Evolutionary conservation across 2,797 vertebrate species (phyloP).

Genomic region (Orientallactaga sibirica): DNA sequence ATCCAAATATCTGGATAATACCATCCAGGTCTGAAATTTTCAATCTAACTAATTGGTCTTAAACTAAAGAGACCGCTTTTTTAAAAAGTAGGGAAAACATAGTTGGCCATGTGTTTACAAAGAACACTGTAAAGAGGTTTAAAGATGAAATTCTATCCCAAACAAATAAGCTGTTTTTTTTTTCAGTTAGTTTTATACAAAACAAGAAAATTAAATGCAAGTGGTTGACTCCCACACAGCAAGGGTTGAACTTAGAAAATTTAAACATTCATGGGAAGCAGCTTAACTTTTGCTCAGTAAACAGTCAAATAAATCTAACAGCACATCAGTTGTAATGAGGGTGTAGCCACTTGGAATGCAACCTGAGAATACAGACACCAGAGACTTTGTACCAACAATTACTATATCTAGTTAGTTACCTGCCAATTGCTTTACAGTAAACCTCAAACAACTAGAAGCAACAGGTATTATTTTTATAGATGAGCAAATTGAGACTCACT

Average conservation of each 20-base stretch:
- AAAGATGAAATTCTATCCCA: slow-evolving; percentile 45
- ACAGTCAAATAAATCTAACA: neutral
- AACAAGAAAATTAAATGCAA: slow-evolving; percentile 56
- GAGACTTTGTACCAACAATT: neutral
- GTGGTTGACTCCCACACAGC: neutral
- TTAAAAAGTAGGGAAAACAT: neutral
- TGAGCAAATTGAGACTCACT: neutral
- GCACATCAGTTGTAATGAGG: neutral
- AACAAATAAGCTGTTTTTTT: neutral
- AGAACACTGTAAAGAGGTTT: slow-evolving; percentile 13
- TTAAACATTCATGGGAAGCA: neutral
- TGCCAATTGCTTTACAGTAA: neutral
- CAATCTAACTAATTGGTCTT: neutral
- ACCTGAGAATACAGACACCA: neutral
- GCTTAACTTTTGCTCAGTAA: neutral
- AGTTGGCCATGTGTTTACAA: slow-evolving; percentile 17
- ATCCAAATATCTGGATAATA: neutral
- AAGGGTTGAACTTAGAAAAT: slow-evolving; percentile 3
- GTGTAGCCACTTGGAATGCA: neutral
- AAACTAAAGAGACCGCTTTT: neutral
- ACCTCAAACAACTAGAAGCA: neutral
- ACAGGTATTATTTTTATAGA: neutral
- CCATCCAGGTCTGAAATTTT: neutral
- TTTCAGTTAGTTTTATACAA: slow-evolving; percentile 33
- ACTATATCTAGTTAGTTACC: neutral